Conservation (phyloP, 2,113 vertebrate species). For the Hoplias malabaricus region DNA sequence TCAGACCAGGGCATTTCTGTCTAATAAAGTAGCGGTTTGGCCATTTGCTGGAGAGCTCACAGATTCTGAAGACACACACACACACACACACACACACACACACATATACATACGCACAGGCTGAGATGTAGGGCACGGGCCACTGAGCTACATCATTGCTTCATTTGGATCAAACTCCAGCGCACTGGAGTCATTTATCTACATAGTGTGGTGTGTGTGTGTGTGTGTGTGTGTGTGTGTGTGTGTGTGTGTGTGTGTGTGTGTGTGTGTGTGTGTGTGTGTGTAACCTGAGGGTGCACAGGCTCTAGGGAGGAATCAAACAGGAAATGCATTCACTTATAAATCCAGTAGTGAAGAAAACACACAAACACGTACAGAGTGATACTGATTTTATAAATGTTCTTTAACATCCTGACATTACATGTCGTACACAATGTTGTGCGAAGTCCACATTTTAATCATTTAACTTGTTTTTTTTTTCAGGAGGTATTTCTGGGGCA, state of each 20-base stretch:
- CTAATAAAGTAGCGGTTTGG: slow-evolving; percentile 42
- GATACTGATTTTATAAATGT: slow-evolving; percentile 32
- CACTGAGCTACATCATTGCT: slow-evolving; percentile 77
- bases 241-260: not conserved
- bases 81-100: slow-evolving; percentile 26
- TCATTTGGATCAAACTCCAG: slow-evolving; percentile 71
- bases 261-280: slow-evolving; percentile 37
- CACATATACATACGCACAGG: slow-evolving; percentile 41
- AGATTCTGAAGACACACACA: slow-evolving; percentile 31
- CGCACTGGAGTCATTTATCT: slow-evolving; percentile 71
- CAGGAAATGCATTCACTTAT: slow-evolving; percentile 58
- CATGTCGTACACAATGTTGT: too few relatives aligned
- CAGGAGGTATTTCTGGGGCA: too few relatives aligned
- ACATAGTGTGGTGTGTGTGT: slow-evolving; percentile 58
- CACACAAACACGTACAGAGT: not conserved
- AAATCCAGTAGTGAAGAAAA: slow-evolving; percentile 15
- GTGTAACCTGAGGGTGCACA: slow-evolving; percentile 63
- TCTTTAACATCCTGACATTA: too few relatives aligned
- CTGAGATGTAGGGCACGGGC: slow-evolving; percentile 53
- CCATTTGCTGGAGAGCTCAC: slow-evolving; percentile 23
- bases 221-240: slow-evolving; percentile 21
- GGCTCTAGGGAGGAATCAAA: slow-evolving; percentile 64
- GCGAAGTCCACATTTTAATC: too few relatives aligned
- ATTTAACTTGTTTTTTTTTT: too few relatives aligned
- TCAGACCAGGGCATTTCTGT: slow-evolving; percentile 25